Evolutionary conservation across 1,140 invertebrate genomes (phyloP).

Genomic region (Medauroidea extradentata): DNA sequence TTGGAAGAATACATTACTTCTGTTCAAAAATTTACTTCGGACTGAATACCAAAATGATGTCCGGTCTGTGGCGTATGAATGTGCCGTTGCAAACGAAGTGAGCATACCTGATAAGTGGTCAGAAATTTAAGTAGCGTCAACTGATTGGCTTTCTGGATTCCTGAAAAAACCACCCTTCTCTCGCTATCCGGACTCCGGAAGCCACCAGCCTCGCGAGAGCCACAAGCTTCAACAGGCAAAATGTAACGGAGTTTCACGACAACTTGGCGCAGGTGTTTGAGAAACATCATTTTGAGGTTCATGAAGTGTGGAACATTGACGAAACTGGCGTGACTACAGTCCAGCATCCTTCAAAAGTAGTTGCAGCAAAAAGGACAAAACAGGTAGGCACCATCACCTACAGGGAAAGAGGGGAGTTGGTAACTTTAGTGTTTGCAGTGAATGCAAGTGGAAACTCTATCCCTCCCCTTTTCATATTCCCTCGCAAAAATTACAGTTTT

Average conservation of each 20-base stretch:
- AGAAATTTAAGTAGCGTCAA: slow-evolving; percentile 24
- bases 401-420: slow-evolving; percentile 35
- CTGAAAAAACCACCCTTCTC: slow-evolving; percentile 36
- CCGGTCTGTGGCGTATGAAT: slow-evolving; percentile 16
- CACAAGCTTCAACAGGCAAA: slow-evolving; percentile 41
- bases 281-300: slow-evolving; percentile 29
- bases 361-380: slow-evolving; percentile 34
- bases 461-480: slow-evolving; percentile 1
- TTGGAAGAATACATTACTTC: slow-evolving; percentile 7
- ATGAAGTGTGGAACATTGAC: slow-evolving; percentile 38
- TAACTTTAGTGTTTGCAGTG: slow-evolving; percentile 35
- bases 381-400: slow-evolving; percentile 36
- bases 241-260: slow-evolving; percentile 36
- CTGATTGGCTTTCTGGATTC: slow-evolving; percentile 41
- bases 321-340: slow-evolving; percentile 41
- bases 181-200: slow-evolving; percentile 41
- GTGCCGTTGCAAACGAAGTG: slow-evolving; percentile 10
- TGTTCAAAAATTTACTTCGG: slow-evolving; percentile 31
- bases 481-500: slow-evolving; percentile 15
- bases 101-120: slow-evolving; percentile 18
- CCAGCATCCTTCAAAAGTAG: slow-evolving; percentile 32
- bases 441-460: slow-evolving; percentile 1
- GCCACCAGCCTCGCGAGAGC: slow-evolving; percentile 37
- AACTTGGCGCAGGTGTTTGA: slow-evolving; percentile 26
- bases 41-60: slow-evolving; percentile 26